Base-by-base conservation (phyloP, 2,113 vertebrate species). In the Carassius gibelio region DNA sequence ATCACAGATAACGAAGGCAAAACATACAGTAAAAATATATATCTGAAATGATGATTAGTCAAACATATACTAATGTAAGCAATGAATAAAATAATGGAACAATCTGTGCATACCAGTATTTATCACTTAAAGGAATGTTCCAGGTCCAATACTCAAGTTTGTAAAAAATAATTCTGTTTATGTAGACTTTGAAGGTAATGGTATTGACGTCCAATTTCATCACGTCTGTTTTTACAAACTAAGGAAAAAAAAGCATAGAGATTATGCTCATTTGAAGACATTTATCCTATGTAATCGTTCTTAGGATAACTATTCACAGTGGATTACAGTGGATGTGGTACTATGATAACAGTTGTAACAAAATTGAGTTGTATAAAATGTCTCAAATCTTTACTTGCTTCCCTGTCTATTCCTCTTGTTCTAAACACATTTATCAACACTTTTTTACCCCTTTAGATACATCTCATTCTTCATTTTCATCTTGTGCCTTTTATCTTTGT, bases 401-500 rank as follows among this genome's bases (percentile, higher is more conserved):
- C 7, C 38, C 57, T 62, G 14, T 75, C 23, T 64, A 21, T 84
- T 52, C 52, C 62, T 83, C n/a, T 10, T 50, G 38, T 48, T 75
- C 74, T 68, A 68, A 68, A 68, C 2, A 17, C 30, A 68, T 68
- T 68, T 68, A 34, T 68, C 6, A 68, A 68, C 5, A 34, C 14
- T 59, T 61, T 42, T 4, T 6, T 3, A 10, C 15, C 34, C 15
- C 36, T 17, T 36, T 36, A 36, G 66, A 69, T 4, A 71, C 36
- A 19, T 88, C 23, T 82, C 30, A 69, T 34, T 84, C 59, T 21
- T 74, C 42, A 48, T 15, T 23, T 55, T 82, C 52, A 30, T 68
- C 52, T 64, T 75, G 61, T 81, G 62, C 38, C 78, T 83, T 15
- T 83, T 83, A 42, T 52, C 36, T 36, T 59, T 88, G 50, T 23